Percentiles rank a stretch among this genome's conserved stretches.
Evolutionary conservation across 2,113 vertebrate species (phyloP).

Genomic region (Myodes glareolus): DNA sequence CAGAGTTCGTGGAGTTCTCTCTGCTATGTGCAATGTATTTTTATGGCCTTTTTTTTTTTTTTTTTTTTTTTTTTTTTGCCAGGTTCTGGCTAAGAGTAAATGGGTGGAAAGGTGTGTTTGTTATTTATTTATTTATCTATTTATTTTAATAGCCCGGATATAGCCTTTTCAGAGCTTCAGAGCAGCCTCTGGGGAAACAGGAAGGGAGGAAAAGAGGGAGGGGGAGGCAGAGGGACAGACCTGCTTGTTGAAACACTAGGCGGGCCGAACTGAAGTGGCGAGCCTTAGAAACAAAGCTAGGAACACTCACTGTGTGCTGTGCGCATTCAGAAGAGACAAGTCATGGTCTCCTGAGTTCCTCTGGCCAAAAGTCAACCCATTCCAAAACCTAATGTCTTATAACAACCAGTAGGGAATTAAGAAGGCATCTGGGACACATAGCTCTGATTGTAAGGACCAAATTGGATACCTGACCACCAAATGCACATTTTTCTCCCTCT

Average conservation of each 20-base stretch:
- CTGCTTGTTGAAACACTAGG: neutral
- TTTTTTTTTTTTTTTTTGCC: too few relatives aligned
- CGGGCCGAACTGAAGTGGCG: neutral
- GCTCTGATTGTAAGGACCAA: neutral
- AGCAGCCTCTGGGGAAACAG: neutral
- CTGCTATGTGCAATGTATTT: neutral
- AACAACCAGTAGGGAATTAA: neutral
- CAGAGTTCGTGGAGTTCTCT: neutral
- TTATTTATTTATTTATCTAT: neutral
- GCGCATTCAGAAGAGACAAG: neutral
- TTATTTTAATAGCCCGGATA: neutral
- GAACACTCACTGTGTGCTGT: neutral
- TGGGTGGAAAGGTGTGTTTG: neutral
- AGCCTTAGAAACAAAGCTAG: neutral
- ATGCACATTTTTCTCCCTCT: neutral
- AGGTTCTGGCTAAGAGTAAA: neutral
- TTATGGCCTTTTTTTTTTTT: neutral
- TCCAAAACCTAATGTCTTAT: neutral
- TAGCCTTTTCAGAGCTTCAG: neutral
- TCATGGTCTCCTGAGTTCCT: neutral
- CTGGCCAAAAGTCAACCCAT: neutral
- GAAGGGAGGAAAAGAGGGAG: neutral
- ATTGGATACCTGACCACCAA: neutral
- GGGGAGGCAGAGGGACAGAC: neutral
- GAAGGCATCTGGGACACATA: neutral